Conservation (phyloP, 1,140 invertebrate genomes). For the Macrobrachium nipponense region DNA sequence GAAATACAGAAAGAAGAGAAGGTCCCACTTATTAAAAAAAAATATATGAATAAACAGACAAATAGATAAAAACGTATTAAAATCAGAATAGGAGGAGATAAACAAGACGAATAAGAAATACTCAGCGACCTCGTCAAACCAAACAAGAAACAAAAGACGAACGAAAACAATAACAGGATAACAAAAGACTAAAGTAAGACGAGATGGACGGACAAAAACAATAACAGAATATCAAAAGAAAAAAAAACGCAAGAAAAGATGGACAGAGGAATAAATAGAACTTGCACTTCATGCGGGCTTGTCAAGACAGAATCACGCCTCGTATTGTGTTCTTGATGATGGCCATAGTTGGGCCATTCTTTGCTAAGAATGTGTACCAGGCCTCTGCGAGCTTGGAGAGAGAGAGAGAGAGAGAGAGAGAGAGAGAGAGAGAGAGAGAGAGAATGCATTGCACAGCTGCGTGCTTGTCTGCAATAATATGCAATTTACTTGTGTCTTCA, state of each 20-base stretch:
- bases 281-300: background rate
- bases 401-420: too few relatives aligned
- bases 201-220: background rate
- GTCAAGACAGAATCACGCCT: background rate
- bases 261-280: background rate
- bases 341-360: too few relatives aligned
- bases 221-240: background rate
- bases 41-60: background rate
- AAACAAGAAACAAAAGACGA: background rate
- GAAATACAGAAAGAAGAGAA: too few relatives aligned
- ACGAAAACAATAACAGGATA: background rate
- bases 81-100: background rate
- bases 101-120: background rate
- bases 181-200: background rate
- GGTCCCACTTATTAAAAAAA: too few relatives aligned
- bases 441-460: too few relatives aligned
- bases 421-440: too few relatives aligned
- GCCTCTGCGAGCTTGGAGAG: too few relatives aligned
- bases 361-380: too few relatives aligned
- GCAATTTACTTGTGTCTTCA: too few relatives aligned
- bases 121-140: background rate
- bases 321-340: too few relatives aligned
- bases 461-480: too few relatives aligned
- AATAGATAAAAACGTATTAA: background rate
- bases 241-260: background rate